Evolutionary conservation across 2,888 invertebrate species (phyloP), one percentile per base, ranked within the genome.

Genomic region (Helobdella robusta): DNA sequence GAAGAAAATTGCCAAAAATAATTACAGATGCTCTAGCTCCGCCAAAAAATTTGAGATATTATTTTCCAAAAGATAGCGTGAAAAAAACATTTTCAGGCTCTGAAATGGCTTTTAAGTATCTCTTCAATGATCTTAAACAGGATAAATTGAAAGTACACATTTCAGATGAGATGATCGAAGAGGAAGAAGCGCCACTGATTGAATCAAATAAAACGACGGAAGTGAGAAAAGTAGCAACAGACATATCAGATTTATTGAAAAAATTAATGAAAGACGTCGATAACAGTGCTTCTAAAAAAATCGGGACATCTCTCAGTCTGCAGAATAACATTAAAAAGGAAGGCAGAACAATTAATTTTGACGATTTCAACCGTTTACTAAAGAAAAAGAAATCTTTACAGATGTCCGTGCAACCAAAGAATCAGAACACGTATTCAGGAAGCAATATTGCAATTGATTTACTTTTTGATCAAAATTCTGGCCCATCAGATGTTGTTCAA

Each of bases 141-240:
- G 44, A 40, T 40, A 40, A n/a, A n/a, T n/a, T 40, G 44, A 11
- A 40, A n/a, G n/a, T 40, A 15, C n/a, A n/a, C n/a, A n/a, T n/a
- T n/a, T n/a, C n/a, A n/a, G n/a, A n/a, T n/a, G n/a, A n/a, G n/a
- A n/a, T n/a, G n/a, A n/a, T n/a, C n/a, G n/a, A 40, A 40, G n/a
- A n/a, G 11, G 11, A 40, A n/a, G 44, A 40, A 40, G 44, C 44
- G n/a, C 11, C 44, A n/a, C n/a, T n/a, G n/a, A n/a, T n/a, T 11
- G 44, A n/a, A 11, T 40, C 44, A 15, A 40, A 40, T 15, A 40
- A 40, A 40, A 11, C 44, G n/a, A 40, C n/a, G 11, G 44, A 11
- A 11, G 44, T 59, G 4, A 59, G 36, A 32, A 59, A 59, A 28
- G 59, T 36, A 5, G 40, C 35, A 4, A 59, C 59, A n/a, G 59